Conservation (phyloP, 2,888 invertebrate genomes). For the Thysanoteuthis rhombus region DNA sequence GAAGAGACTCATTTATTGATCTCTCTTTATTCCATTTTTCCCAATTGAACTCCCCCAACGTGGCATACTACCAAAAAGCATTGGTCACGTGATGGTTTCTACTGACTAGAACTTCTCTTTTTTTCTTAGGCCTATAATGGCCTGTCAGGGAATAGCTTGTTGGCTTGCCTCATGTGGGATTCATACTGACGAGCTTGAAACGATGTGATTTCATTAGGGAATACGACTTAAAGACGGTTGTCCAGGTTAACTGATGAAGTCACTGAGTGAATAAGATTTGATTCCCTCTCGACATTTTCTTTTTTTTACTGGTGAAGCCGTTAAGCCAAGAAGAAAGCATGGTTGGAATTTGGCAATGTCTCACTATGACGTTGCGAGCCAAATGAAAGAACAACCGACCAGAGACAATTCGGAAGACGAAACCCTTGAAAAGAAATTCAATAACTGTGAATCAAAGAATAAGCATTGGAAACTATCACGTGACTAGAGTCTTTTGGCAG, state of each 20-base stretch:
- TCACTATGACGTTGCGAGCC: background rate
- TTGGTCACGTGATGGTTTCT: too few relatives aligned
- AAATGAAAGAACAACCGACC: background rate
- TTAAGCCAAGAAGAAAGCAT: background rate
- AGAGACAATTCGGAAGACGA: background rate
- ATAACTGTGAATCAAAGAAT: background rate
- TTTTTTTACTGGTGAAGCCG: background rate
- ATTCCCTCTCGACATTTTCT: background rate
- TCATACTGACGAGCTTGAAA: background rate
- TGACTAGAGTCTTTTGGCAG: too few relatives aligned
- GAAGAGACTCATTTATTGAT: background rate
- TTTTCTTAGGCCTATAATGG: background rate
- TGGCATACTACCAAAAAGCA: too few relatives aligned
- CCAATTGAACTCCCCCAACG: too few relatives aligned
- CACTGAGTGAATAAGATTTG: background rate
- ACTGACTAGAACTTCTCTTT: too few relatives aligned
- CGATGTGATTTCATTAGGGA: background rate
- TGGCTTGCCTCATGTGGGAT: background rate
- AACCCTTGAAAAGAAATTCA: background rate
- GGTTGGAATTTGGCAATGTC: background rate
- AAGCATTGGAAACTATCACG: background rate
- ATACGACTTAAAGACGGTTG: background rate
- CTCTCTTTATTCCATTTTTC: too few relatives aligned
- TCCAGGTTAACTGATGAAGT: background rate
- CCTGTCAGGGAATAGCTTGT: background rate